Evolutionary conservation across 1,140 invertebrate species (phyloP), one percentile per base, ranked within the genome.

Genomic region (Bombus balteatus): DNA sequence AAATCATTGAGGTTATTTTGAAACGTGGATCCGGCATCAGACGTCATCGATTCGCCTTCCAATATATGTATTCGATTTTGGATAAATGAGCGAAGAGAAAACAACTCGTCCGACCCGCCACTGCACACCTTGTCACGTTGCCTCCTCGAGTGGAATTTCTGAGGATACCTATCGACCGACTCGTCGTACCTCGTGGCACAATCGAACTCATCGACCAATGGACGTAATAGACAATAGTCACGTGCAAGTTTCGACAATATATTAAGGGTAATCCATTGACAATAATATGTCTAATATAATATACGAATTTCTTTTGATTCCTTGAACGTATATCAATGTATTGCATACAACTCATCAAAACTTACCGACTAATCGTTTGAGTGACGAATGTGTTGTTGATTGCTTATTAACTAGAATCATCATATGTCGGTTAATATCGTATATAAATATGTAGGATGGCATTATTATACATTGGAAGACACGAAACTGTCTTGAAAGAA

Each of bases 121-220:
- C 80, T 72, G 66, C 77, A 79, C 78, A 82, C 68, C 34, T 86
- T 59, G 70, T 59, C 71, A 75, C 43, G 81, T 82, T 41, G 25
- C 53, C 32, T 86, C 18, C 25, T 70, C n/a, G 34, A 15, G 37
- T 74, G 71, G 86, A 88, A 89, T 84, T 91, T 85, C 68, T 78
- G 88, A 87, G 88, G 87, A 90, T 91, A 74, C 59, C 84, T 91
- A 89, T 91, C 88, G 88, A 90, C 87, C 87, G 80, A 66, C 66
- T 71, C 34, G 66, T 77, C 18, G 78, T 79, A 57, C 81, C 84
- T 83, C 66, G 73, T 71, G 57, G 80, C 53, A 83, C 47, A 73
- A 85, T 89, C 86, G 78, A 83, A 74, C 68, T 68, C 32, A 91
- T 88, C 86, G 83, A 71, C 91, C 91, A 92, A 92, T 91, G 34